phyloP scores from a whole-genome alignment of 1,140 invertebrate genomes.

The Daktulosphaira vitifoliae region DNA sequence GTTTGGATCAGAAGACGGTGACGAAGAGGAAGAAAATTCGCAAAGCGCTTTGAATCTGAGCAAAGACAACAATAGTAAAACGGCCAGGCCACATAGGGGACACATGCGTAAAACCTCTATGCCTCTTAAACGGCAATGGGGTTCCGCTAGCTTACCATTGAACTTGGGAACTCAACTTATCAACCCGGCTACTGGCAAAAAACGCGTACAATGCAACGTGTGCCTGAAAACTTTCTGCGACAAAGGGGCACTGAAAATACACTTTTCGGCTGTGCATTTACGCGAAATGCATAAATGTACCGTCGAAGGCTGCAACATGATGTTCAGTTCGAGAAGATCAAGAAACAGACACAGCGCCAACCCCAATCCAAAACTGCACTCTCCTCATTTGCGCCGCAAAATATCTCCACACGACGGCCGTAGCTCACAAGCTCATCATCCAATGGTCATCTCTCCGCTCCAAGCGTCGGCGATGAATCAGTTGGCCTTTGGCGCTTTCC shows the following conservation, averaged over 20 bases:
- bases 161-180: slow-evolving; percentile 83
- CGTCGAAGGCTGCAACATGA: slow-evolving; percentile 97
- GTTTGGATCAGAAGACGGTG: slow-evolving; percentile 54
- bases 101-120: slow-evolving; percentile 63
- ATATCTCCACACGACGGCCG: slow-evolving; percentile 87
- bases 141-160: slow-evolving; percentile 61
- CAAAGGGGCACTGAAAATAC: slow-evolving; percentile 98
- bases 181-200: slow-evolving; percentile 86
- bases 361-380: slow-evolving; percentile 97
- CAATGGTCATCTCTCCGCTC: slow-evolving; percentile 63
- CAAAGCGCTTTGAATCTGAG: slow-evolving; percentile 62
- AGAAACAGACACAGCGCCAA: slow-evolving; percentile 95
- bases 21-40: slow-evolving; percentile 53
- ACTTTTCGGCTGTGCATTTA: slow-evolving; percentile 97
- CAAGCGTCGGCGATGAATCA: slow-evolving; percentile 55
- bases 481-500: slow-evolving; percentile 65
- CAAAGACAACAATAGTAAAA: slow-evolving; percentile 41
- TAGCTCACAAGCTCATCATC: slow-evolving; percentile 68
- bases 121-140: slow-evolving; percentile 83
- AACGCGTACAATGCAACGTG: slow-evolving; percentile 95
- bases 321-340: slow-evolving; percentile 94
- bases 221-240: slow-evolving; percentile 99
- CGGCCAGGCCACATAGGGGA: slow-evolving; percentile 43
- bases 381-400: slow-evolving; percentile 81
- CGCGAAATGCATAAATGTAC: slow-evolving; percentile 99